phyloP scores from a whole-genome alignment of 2,888 invertebrate genomes.

The Sminthurides aquaticus region DNA sequence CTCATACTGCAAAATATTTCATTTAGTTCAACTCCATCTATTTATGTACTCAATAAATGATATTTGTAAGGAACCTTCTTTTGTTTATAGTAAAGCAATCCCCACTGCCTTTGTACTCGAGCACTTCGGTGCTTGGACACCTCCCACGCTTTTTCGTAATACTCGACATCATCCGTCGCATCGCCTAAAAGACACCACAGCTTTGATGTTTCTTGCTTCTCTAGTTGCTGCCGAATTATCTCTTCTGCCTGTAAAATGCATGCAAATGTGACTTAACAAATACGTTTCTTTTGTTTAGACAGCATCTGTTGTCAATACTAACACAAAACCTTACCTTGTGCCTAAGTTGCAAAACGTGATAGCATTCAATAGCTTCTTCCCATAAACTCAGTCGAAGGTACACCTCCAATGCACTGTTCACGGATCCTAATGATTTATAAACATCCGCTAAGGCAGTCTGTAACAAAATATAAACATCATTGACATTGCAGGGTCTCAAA shows the following conservation, averaged over 20 bases:
- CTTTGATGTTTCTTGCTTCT: slow-evolving; percentile 70
- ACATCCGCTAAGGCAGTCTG: slow-evolving; percentile 66
- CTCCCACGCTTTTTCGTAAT: slow-evolving; percentile 86
- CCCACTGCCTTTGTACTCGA: slow-evolving; percentile 82
- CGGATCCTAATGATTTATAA: slow-evolving; percentile 69
- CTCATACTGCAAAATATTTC: slow-evolving; percentile 54
- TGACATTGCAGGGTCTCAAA: too few relatives aligned
- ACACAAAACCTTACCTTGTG: slow-evolving; percentile 65
- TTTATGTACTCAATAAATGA: background rate
- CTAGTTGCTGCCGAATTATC: slow-evolving; percentile 69
- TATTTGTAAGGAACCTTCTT: slow-evolving; percentile 53
- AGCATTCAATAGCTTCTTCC: slow-evolving; percentile 89
- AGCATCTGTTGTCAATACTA: too few relatives aligned
- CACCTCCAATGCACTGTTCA: slow-evolving; percentile 74
- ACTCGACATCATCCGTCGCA: slow-evolving; percentile 62
- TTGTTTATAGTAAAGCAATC: slow-evolving; percentile 64
- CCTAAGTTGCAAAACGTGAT: slow-evolving; percentile 69
- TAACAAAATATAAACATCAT: too few relatives aligned
- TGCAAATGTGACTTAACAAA: too few relatives aligned
- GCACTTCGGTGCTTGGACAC: slow-evolving; percentile 73
- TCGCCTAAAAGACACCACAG: slow-evolving; percentile 89
- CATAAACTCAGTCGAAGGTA: slow-evolving; percentile 70
- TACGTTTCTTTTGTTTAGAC: too few relatives aligned
- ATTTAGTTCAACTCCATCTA: background rate
- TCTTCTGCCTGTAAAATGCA: slow-evolving; percentile 64